Evolutionary conservation across 2,113 vertebrate genomes (phyloP), one percentile per base, ranked within the genome.

Genomic region (Baryphthengus martii): DNA sequence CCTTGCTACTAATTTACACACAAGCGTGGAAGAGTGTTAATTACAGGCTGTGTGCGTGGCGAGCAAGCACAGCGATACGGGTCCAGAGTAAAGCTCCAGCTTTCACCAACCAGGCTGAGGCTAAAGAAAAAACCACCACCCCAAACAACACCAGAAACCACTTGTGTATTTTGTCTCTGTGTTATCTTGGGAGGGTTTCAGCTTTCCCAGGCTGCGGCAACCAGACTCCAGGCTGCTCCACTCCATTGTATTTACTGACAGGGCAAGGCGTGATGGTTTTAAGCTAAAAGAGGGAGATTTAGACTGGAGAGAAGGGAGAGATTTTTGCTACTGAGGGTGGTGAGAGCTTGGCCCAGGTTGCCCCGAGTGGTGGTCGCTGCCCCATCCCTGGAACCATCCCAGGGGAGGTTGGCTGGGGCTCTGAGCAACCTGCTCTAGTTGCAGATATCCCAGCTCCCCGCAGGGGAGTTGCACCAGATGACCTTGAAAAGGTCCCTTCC

Each of bases 101-200:
- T 75, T 71, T 45, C 9, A 49, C 26, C 7, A 2, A 21, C 5
- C 26, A 14, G 20, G 19, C 50, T 6, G n/a, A 77, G 42, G 14
- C 15, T 33, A 29, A 16, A n/a, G n/a, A n/a, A 63, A 42, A n/a
- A 25, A 56, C 56, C 4, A 44, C 6, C 17, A 16, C 11, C 37
- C 1, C 3, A 58, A 59, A 67, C 0, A 35, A 12, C 7, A 12
- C 5, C 25, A 4, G 45, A 56, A 56, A 6, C 9, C 49, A 23
- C 33, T 17, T 35, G 33, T 25, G 55, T 26, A 7, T 73, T 55
- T 78, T 12, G 6, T 26, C 52, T 19, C n/a, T 12, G 9, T 6
- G 56, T 20, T 37, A 25, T 18, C n/a, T 1, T 11, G 12, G 5
- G 6, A 8, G 7, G 18, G 4, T n/a, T 4, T 59, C 12, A 3